phyloP scores from a whole-genome alignment of 1,140 invertebrate genomes.

The Phthorimaea operculella region DNA sequence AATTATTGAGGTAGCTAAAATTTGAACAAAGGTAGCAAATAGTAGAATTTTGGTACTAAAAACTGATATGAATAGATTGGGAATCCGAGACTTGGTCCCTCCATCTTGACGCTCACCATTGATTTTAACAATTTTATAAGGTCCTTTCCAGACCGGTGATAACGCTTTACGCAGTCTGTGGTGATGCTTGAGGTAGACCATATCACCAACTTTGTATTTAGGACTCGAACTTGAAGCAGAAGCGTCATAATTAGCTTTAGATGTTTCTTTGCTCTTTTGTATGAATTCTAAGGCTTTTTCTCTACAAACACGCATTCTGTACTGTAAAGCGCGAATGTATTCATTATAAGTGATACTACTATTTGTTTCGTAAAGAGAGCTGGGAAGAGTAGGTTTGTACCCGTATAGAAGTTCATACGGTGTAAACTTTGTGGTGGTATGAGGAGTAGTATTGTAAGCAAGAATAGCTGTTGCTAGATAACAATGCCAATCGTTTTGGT shows the following conservation, averaged over 20 bases:
- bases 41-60: neutral
- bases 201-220: slow-evolving; percentile 5
- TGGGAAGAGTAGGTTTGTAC: slow-evolving; percentile 23
- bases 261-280: slow-evolving; percentile 5
- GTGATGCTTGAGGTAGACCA: slow-evolving; percentile 10
- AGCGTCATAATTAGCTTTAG: slow-evolving; percentile 9
- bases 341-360: slow-evolving; percentile 9
- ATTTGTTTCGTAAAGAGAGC: slow-evolving; percentile 7
- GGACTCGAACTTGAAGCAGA: neutral
- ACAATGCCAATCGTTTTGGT: slow-evolving; percentile 28
- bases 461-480: slow-evolving; percentile 24
- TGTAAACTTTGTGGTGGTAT: slow-evolving; percentile 24
- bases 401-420: slow-evolving; percentile 38
- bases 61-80: neutral
- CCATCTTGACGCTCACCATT: slow-evolving; percentile 3
- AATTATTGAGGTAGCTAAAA: too few relatives aligned
- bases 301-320: neutral
- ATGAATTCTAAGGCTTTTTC: slow-evolving; percentile 5
- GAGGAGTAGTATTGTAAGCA: slow-evolving; percentile 29
- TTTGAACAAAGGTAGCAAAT: too few relatives aligned
- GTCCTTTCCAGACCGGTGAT: slow-evolving; percentile 11
- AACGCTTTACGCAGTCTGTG: slow-evolving; percentile 7
- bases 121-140: slow-evolving; percentile 10
- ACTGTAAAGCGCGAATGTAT: slow-evolving; percentile 9
- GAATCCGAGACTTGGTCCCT: too few relatives aligned